Base-by-base conservation (phyloP, 2,888 invertebrate species). In the Actias luna region DNA sequence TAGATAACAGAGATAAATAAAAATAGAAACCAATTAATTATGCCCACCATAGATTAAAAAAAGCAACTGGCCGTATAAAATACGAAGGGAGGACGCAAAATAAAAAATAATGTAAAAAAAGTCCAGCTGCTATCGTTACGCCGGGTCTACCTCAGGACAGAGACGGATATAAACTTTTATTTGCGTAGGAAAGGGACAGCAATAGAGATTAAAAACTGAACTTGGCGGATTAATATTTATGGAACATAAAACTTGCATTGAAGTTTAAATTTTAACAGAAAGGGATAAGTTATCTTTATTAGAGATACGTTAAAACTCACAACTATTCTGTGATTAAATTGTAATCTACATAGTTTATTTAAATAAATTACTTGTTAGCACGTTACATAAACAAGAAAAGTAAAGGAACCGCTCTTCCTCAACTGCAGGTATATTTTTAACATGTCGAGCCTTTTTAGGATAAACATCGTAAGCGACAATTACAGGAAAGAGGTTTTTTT, bases 41-140 rank as follows among this genome's bases (percentile, higher is more conserved):
- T 77, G 75, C 74, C 77, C 73, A 69, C 69, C 36, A 61, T 52
- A 85, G 86, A 85, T 87, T 87, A 87, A 88, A 88, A 33, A 89
- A 89, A 82, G 78, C 82, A 82, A 87, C 87, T 87, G 85, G 82
- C 87, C 86, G 77, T 75, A 82, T 83, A 85, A 77, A 84, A 82
- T 81, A 85, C 77, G 84, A 84, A 85, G 87, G 87, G 88, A 84
- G 80, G 84, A 80, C 84, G 83, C 83, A 85, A 85, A 86, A 84
- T 83, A 85, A 83, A 77, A 75, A 79, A 81, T 75, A 81, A 81
- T 71, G 75, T 86, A 88, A 88, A 77, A 82, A 85, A 85, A 80
- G 80, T 80, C 84, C 91, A 92, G 91, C 91, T 92, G 91, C 91
- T 84, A 81, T 79, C 82, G 85, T 87, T 85, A 88, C 88, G 85